Base-by-base conservation (phyloP, 2,888 invertebrate genomes). In the Drosophila setosimentum region DNA sequence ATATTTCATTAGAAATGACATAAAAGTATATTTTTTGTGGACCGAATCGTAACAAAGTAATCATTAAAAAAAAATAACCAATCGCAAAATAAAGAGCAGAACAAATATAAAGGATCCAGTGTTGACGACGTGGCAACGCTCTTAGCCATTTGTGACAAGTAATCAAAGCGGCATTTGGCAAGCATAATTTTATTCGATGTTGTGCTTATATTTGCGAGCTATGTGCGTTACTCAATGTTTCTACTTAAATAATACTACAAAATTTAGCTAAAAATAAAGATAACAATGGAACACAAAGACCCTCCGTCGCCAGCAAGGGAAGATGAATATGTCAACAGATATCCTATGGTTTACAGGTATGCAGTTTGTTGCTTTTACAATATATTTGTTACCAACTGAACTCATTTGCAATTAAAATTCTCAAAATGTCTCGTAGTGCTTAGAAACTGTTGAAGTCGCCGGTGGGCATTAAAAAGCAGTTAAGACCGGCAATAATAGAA, bases 361-460 rank as follows among this genome's bases (percentile, higher is more conserved):
- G 54, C 8, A 11, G 16, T 13, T 11, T 33, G 0, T 27, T 21
- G 21, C 21, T 16, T 7, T 16, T 13, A 42, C 11, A 21, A n/a
- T 11, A 24, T 13, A 2, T 3, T 16, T 21, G 8, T 42, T 21
- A 2, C 11, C 6, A 32, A 6, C n/a, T 33, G 6, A 42, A 16
- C 29, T 49, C n/a, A 6, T n/a, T 40, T 40, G 27, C 29, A 30
- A 7, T 37, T 69, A 0, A 4, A 24, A 18, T 18, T 60, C 27
- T 16, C 8, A 16, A 40, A 29, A 59, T 58, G 1, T 68, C 18
- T 24, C 53, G 13, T 0, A 63, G 50, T 1, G 63, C 50, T 4
- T 13, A 29, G 30, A 60, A 58, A 35, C 29, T 61, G 35, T 32
- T 57, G 1, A 11, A 65, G 24, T 63, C 77, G 4, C 65, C 65